Conservation (phyloP, 2,888 invertebrate genomes). For the Hanleya hanleyi region DNA sequence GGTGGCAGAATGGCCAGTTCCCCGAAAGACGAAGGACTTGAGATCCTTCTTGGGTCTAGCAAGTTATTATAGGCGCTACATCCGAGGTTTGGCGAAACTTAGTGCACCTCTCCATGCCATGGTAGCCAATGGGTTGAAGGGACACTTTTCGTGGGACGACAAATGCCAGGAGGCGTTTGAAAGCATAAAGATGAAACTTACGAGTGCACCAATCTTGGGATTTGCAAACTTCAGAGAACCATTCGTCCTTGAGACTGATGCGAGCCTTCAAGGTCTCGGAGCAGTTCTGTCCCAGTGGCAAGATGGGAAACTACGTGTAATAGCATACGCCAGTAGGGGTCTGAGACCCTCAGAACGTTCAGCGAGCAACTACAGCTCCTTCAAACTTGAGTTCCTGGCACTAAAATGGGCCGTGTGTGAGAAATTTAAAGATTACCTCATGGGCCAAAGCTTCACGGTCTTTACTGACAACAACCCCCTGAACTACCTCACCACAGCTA, state of each 20-base stretch:
- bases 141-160: constrained; percentile 18
- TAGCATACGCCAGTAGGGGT: no score
- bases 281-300: no score
- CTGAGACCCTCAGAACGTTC: constrained; percentile 24
- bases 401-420: constrained; percentile 39
- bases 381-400: constrained; percentile 36
- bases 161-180: constrained; percentile 32
- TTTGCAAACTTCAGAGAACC: no score
- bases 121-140: constrained; percentile 10
- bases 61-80: constrained; percentile 33
- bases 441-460: constrained; percentile 22
- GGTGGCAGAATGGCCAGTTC: constrained; percentile 25
- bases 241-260: no score
- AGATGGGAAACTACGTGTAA: no score
- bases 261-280: no score
- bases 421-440: constrained; percentile 32
- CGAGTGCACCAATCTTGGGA: no score
- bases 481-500: constrained; percentile 16
- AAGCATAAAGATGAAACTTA: constrained; percentile 24
- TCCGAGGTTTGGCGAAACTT: constrained; percentile 23
- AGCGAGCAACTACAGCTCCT: constrained; percentile 29
- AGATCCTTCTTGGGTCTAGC: constrained; percentile 31
- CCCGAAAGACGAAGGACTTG: constrained; percentile 21
- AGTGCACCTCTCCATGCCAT: constrained; percentile 24
- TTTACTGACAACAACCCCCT: constrained; percentile 29